Percentiles rank a stretch among this genome's conserved stretches.
Conservation (phyloP, 2,797 vertebrate genomes). For the Hylomyscus alleni region DNA sequence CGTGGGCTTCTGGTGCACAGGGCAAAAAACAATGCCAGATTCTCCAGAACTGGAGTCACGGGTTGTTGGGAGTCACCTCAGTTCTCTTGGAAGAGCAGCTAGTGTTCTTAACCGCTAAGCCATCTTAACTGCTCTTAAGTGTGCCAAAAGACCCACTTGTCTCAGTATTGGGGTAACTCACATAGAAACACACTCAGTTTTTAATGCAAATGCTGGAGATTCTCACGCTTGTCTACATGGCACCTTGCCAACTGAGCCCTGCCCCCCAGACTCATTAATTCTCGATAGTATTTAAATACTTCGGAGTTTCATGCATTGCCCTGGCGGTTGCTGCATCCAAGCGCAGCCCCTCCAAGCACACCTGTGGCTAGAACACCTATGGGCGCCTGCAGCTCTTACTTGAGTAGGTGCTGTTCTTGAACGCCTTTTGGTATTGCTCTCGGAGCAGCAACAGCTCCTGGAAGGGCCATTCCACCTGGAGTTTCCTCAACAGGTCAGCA, state of each 20-base stretch:
- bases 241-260: neutral
- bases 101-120: neutral
- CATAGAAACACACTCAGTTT: neutral
- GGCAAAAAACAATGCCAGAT: neutral
- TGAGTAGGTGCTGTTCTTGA: constrained; percentile 91
- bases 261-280: neutral
- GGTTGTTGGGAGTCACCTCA: neutral
- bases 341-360: neutral
- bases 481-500: constrained; percentile 85
- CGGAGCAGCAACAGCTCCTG: constrained; percentile 89
- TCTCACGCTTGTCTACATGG: neutral
- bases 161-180: neutral
- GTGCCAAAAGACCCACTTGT: neutral
- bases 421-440: constrained; percentile 89
- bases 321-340: neutral
- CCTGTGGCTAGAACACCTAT: neutral
- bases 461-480: constrained; percentile 91
- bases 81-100: neutral
- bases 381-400: constrained; percentile 87
- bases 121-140: neutral
- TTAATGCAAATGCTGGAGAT: neutral
- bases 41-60: neutral
- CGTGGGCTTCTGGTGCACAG: neutral
- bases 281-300: neutral
- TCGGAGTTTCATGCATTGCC: neutral